Conservation (phyloP, 2,888 invertebrate genomes). For the Oscheius sp. region DNA sequence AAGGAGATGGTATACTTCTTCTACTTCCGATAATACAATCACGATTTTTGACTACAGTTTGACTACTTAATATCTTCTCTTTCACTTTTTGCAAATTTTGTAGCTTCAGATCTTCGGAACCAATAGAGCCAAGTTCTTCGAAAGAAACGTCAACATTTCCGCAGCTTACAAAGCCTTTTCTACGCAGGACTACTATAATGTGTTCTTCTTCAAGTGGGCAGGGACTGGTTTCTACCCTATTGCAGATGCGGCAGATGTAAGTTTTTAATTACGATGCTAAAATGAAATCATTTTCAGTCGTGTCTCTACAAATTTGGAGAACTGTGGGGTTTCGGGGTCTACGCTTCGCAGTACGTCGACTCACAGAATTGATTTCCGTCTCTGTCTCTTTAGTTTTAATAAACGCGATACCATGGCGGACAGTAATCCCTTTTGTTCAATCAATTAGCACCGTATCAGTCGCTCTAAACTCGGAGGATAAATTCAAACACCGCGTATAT, state of each 20-base stretch:
- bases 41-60: not conserved
- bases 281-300: not conserved
- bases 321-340: conserved; percentile 14
- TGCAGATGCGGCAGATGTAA: conserved; percentile 21
- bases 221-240: not conserved
- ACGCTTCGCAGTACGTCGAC: conserved; percentile 2
- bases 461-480: no score
- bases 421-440: no score
- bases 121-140: conserved; percentile 12
- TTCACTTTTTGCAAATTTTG: not conserved
- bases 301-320: conserved; percentile 18
- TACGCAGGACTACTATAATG: conserved; percentile 12
- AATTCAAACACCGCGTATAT: no score
- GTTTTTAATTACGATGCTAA: not conserved
- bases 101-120: conserved; percentile 1
- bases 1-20: no score
- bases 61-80: not conserved
- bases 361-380: no score
- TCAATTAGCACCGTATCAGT: no score
- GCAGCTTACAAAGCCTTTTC: conserved; percentile 2
- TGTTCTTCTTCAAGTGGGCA: conserved; percentile 7
- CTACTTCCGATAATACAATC: no score
- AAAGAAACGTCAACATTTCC: conserved; percentile 14
- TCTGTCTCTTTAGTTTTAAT: no score
- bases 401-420: no score